A percentile compares a stretch with the other conserved stretches of the same genome.
phyloP scores from a whole-genome alignment of 2,888 invertebrate genomes.

The Chouioia cunea region DNA sequence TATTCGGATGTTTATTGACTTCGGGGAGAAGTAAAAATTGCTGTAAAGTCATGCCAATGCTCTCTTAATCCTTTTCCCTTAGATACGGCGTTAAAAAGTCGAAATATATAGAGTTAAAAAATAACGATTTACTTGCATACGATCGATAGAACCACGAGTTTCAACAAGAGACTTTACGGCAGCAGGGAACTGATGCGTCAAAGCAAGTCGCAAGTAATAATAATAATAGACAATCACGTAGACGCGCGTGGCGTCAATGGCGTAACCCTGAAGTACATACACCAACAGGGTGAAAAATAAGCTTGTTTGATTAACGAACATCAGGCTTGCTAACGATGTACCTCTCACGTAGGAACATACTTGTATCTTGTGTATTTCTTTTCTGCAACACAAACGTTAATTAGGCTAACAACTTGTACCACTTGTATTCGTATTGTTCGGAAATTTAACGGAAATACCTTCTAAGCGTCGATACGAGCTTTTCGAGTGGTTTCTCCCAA shows the following conservation, averaged over 20 bases:
- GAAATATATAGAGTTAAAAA: not conserved
- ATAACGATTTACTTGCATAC: constrained; percentile 72
- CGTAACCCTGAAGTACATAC: constrained; percentile 75
- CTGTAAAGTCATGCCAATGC: too few relatives aligned
- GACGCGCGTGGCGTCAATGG: constrained; percentile 74
- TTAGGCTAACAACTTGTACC: too few relatives aligned
- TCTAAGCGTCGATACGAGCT: constrained; percentile 75
- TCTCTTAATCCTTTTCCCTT: too few relatives aligned
- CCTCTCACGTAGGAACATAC: constrained; percentile 77
- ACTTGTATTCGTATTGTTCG: too few relatives aligned
- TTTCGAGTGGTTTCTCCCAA: constrained; percentile 83
- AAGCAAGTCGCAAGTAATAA: constrained; percentile 77
- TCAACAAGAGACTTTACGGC: constrained; percentile 75
- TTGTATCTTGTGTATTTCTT: constrained; percentile 77
- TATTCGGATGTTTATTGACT: constrained; percentile 44
- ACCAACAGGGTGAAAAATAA: constrained; percentile 84
- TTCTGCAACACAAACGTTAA: constrained; percentile 67
- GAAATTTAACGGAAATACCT: too few relatives aligned
- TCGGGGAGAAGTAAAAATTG: constrained; percentile 72
- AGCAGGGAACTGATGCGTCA: constrained; percentile 75
- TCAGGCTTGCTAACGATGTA: constrained; percentile 74
- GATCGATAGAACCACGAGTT: constrained; percentile 73
- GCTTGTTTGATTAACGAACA: constrained; percentile 87
- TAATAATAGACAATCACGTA: constrained; percentile 83
- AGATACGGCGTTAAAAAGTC: too few relatives aligned